These are phyloP conservation scores for Elaeidobius kamerunicus DNA, from an alignment of 2,888 invertebrate species.

Conservation along the genomic window DNA sequence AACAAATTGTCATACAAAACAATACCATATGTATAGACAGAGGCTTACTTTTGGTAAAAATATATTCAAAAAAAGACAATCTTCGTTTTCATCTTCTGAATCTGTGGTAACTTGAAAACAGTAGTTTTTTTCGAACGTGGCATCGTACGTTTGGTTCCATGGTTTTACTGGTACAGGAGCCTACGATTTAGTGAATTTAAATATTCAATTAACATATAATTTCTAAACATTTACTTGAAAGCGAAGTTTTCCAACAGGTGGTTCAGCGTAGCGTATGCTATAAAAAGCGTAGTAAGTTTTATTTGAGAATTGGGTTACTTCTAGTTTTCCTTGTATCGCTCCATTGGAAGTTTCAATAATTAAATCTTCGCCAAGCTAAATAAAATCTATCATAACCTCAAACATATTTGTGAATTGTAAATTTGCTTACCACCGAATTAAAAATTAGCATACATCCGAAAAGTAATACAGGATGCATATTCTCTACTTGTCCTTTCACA, in stretches of 20 bases:
- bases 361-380: constrained; percentile 3
- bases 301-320: constrained; percentile 5
- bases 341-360: constrained; percentile 1
- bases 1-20: no score
- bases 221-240: constrained; percentile 32
- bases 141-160: constrained; percentile 7
- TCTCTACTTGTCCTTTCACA: no score
- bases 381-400: neutral
- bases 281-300: constrained; percentile 31
- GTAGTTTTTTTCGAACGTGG: constrained; percentile 10
- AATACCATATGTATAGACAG: no score
- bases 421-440: neutral
- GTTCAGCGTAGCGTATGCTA: constrained; percentile 35
- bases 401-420: neutral
- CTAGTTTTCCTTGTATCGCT: constrained; percentile 2
- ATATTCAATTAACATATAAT: neutral
- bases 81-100: constrained; percentile 12
- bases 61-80: constrained; percentile 15
- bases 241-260: constrained; percentile 35
- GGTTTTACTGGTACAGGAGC: neutral
- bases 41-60: constrained; percentile 8
- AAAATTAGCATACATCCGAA: no score
- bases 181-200: neutral
- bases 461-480: no score
- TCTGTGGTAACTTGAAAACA: constrained; percentile 12